Evolutionary conservation across 2,888 invertebrate species (phyloP), one percentile per base, ranked within the genome.

Genomic region (Melipona bicolor): DNA sequence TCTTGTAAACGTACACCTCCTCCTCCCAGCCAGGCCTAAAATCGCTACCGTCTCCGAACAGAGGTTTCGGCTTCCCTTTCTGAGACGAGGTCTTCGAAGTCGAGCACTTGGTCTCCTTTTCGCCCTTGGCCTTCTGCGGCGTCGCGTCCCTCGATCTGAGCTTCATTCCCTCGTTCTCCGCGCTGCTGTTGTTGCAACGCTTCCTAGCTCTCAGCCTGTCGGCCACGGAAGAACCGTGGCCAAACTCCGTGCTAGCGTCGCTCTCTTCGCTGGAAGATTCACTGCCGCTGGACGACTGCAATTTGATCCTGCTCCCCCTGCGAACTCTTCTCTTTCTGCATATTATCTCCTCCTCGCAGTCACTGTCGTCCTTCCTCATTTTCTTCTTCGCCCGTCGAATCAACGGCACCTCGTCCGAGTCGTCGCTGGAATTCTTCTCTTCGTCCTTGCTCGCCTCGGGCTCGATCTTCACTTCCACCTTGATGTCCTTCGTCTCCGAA

Each of bases 21-120:
- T 97, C 97, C 94, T 97, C 97, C 97, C 97, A 97, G 0, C 97
- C 97, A 0, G 97, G 97, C 88, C 96, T 96, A 91, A 97, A 97
- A 91, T 96, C 96, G 64, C 96, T 96, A 54, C 97, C 97, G 92
- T 96, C 96, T 5, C 97, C 97, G 92, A 96, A 96, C 54, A 95
- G 95, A n/a, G 96, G 96, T 93, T 97, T 96, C 0, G 92, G 94
- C 68, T 94, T 94, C 0, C 86, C 27, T 72, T 94, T 94, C 49
- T 91, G 91, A 2, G 88, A 82, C 9, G 81, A 71, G 0, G 79
- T 81, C 64, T 92, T 92, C 6, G 91, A 77, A 52, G 93, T 94
- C 3, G 94, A 94, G 19, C 93, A 93, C 86, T 94, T 95, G 21
- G 93, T 93, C 89, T 85, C 91, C 67, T 91, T 90, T 0, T 93